Conservation (phyloP, 2,113 vertebrate genomes). For the Oncorhynchus tshawytscha region DNA sequence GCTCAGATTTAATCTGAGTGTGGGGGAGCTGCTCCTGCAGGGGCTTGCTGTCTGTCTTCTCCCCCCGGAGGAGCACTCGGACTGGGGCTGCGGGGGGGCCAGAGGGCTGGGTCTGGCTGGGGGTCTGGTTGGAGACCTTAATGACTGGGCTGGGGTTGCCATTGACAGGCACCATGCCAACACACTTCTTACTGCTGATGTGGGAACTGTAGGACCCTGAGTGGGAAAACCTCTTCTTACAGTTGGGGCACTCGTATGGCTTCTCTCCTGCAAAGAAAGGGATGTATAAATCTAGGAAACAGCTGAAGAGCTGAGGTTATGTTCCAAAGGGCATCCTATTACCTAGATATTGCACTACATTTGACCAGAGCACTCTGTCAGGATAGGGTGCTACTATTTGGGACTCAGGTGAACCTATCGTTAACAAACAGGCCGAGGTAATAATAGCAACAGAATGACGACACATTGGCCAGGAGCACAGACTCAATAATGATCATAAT, state of each 20-base stretch:
- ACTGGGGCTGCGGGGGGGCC: slow-evolving; percentile 77
- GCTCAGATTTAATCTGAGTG: slow-evolving; percentile 98
- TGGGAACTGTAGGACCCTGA: slow-evolving; percentile 99
- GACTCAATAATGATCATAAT: background rate
- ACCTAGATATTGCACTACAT: too few relatives aligned
- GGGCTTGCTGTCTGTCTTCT: slow-evolving; percentile 88
- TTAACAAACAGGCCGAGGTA: too few relatives aligned
- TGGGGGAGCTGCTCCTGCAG: slow-evolving; percentile 93
- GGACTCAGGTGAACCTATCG: too few relatives aligned
- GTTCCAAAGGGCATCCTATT: background rate
- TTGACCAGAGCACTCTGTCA: too few relatives aligned
- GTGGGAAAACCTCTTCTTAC: slow-evolving; percentile 99
- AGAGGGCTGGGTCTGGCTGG: slow-evolving; percentile 76
- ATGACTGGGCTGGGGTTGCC: slow-evolving; percentile 79
- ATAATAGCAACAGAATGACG: too few relatives aligned
- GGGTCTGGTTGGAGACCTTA: slow-evolving; percentile 77
- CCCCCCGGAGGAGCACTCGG: slow-evolving; percentile 83
- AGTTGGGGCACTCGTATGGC: slow-evolving; percentile 98
- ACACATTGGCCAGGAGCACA: too few relatives aligned
- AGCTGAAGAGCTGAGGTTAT: slow-evolving; percentile 3
- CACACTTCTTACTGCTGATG: slow-evolving; percentile 98
- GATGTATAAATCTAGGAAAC: background rate
- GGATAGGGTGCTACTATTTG: too few relatives aligned
- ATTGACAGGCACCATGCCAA: slow-evolving; percentile 81
- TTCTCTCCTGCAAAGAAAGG: slow-evolving; percentile 83